Evolutionary conservation across 2,113 vertebrate genomes (phyloP).

Genomic region (Callithrix jacchus): DNA sequence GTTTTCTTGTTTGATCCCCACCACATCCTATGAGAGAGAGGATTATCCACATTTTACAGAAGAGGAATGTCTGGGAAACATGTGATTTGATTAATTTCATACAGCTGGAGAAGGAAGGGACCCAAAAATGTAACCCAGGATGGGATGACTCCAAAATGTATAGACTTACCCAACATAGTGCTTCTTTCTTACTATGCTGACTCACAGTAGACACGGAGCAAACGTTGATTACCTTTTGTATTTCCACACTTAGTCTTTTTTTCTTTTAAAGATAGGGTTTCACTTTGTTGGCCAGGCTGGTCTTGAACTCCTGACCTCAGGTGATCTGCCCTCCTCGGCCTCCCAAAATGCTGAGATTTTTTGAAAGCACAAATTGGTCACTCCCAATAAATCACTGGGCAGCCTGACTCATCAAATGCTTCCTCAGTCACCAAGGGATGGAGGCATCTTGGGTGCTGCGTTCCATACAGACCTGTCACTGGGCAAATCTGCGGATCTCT

Average conservation of each 20-base stretch:
- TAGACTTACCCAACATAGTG: neutral
- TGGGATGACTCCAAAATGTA: neutral
- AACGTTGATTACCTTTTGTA: neutral
- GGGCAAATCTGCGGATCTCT: neutral
- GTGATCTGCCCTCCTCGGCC: no score
- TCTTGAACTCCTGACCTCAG: no score
- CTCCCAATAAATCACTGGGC: neutral
- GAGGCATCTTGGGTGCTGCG: neutral
- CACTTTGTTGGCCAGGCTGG: no score
- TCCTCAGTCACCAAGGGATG: neutral
- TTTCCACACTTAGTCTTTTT: neutral
- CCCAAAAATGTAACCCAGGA: conserved; percentile 26
- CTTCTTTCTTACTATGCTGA: neutral
- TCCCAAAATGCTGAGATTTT: neutral
- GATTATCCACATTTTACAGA: neutral
- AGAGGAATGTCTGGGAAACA: conserved; percentile 48
- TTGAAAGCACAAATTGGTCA: conserved; percentile 14
- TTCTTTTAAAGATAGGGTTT: no score
- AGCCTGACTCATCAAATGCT: neutral
- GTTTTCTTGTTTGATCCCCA: neutral
- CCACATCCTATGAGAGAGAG: neutral
- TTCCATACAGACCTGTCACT: neutral
- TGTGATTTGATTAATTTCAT: conserved; percentile 25
- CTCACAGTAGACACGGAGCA: neutral
- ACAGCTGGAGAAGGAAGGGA: conserved; percentile 17